Conservation (phyloP, 2,888 invertebrate species). For the Drosophila fungiperda region DNA sequence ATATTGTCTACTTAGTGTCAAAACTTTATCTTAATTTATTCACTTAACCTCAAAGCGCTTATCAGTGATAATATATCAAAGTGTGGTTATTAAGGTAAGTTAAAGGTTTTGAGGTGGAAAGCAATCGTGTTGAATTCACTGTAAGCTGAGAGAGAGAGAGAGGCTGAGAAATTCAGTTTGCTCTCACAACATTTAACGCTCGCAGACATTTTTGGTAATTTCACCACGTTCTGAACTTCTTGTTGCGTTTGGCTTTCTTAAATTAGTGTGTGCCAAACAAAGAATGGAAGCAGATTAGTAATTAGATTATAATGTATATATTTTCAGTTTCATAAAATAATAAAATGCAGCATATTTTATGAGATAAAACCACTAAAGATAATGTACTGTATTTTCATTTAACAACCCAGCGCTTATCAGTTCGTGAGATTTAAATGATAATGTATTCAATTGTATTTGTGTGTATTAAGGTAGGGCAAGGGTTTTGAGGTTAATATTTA, state of each 20-base stretch:
- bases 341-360: too few species aligned
- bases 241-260: not conserved
- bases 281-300: constrained; percentile 55
- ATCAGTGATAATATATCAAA: not conserved
- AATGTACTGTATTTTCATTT: not conserved
- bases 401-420: not conserved
- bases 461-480: not conserved
- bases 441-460: not conserved
- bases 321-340: not conserved
- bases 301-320: not conserved
- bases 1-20: too few species aligned
- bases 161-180: not conserved
- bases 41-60: not conserved
- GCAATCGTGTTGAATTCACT: not conserved
- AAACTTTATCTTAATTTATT: too few species aligned
- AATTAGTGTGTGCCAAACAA: constrained; percentile 4
- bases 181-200: not conserved
- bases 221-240: not conserved
- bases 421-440: not conserved
- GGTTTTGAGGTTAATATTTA: not conserved
- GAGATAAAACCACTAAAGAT: too few species aligned
- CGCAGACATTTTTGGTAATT: not conserved
- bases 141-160: not conserved
- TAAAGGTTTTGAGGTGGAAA: not conserved
- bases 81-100: not conserved